Evolutionary conservation across 2,797 vertebrate genomes (phyloP), one percentile per base, ranked within the genome.

Genomic region (Ceryle rudis): DNA sequence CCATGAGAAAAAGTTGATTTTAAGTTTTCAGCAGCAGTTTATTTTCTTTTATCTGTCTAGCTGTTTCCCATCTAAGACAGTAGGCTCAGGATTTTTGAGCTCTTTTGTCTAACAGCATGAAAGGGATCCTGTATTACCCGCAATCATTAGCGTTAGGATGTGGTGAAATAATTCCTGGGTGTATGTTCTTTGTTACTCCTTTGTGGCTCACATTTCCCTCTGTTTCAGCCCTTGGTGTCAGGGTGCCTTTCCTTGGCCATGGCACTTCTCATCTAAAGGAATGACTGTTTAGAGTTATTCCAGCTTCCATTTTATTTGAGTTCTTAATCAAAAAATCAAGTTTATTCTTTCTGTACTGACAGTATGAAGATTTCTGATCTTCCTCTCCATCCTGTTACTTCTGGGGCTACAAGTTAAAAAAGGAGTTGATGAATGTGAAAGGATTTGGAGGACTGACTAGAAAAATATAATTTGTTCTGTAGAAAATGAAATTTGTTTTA

Each of bases 181-280:
- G 77, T 25, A 3, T 81, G 14, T 11, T 83, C 46, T 73, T 61
- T 75, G 18, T 55, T 91, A 10, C 11, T 64, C 4, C 14, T 65
- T 79, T 3, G 0, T 37, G 33, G 11, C 6, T 77, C 37, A 69
- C 23, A 13, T 69, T 54, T 37, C 3, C 1, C 2, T 22, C 2
- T 21, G 31, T 28, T 22, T 71, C 44, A 83, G 13, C 15, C 4
- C 18, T 10, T 62, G 14, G 9, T 35, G 15, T 7, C 19, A 39
- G 2, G 17, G 3, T 73, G 10, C 5, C 18, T 74, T 20, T 81
- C 28, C 19, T n/a, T 51, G 29, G 21, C 29, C 66, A 28, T 22
- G 17, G 14, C 8, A 57, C 8, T 51, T 86, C 21, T 92, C 2
- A 46, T 70, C 29, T 47, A 80, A 77, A 26, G 6, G 18, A 81